phyloP scores from a whole-genome alignment of 2,888 invertebrate genomes.

The Spodoptera littoralis region DNA sequence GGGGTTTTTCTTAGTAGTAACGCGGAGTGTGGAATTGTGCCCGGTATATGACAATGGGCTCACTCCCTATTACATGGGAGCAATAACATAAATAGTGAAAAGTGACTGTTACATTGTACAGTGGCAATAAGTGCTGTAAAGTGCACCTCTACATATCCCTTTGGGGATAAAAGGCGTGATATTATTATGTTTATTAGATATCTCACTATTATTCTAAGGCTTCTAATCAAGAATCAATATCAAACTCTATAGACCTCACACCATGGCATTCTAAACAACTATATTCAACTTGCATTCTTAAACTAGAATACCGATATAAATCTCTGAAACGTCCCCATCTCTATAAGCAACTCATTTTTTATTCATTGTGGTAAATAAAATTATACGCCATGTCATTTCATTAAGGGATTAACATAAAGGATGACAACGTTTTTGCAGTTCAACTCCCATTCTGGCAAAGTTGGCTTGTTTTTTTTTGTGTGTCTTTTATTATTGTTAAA shows the following conservation, averaged over 20 bases:
- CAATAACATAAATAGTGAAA: too few relatives aligned
- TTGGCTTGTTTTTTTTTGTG: slow-evolving; percentile 7
- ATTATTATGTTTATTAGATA: too few relatives aligned
- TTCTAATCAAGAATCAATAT: not conserved
- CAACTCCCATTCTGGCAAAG: slow-evolving; percentile 2
- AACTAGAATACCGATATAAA: slow-evolving; percentile 23
- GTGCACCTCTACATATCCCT: too few relatives aligned
- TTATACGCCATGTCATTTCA: slow-evolving; percentile 70
- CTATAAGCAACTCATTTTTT: slow-evolving; percentile 63
- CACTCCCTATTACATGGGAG: too few relatives aligned
- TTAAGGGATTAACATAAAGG: slow-evolving; percentile 66
- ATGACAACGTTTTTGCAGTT: slow-evolving; percentile 50
- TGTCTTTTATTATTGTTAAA: not conserved
- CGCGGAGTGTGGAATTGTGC: too few relatives aligned
- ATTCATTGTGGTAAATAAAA: slow-evolving; percentile 73
- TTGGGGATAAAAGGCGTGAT: too few relatives aligned
- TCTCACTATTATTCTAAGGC: not conserved
- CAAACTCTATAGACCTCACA: slow-evolving; percentile 5
- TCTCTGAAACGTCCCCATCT: slow-evolving; percentile 21
- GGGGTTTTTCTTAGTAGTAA: too few relatives aligned
- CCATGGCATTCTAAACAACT: not conserved
- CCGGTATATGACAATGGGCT: too few relatives aligned
- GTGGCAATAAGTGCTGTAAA: too few relatives aligned
- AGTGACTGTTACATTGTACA: too few relatives aligned
- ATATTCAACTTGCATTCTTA: slow-evolving; percentile 27